Evolutionary conservation across 2,113 vertebrate genomes (phyloP).

Genomic region (Ciconia boyciana): DNA sequence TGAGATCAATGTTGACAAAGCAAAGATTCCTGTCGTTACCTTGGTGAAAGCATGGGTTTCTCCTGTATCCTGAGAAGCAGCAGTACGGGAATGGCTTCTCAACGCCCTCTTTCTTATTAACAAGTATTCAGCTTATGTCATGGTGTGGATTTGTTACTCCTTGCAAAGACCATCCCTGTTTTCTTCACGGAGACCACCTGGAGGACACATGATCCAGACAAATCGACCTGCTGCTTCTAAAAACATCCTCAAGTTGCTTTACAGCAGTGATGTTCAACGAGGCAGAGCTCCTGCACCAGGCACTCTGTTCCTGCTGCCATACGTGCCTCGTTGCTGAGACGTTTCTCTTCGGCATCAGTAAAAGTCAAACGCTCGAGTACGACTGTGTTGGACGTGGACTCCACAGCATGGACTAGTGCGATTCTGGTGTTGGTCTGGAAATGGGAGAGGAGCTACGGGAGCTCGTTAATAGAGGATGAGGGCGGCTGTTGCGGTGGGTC

Average conservation of each 20-base stretch:
- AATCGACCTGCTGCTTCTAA: neutral
- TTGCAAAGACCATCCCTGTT: neutral
- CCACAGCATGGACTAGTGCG: fast-evolving
- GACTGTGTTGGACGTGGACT: neutral
- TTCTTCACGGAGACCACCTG: neutral
- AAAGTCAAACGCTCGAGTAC: neutral
- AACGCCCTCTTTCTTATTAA: neutral
- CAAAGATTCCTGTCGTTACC: neutral
- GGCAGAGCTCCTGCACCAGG: neutral
- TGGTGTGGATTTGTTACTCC: neutral
- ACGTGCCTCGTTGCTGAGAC: fast-evolving
- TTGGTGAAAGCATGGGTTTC: neutral
- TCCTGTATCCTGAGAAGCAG: neutral
- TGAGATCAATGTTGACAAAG: neutral
- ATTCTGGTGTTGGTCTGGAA: neutral
- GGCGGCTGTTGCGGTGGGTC: neutral
- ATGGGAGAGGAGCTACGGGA: fast-evolving
- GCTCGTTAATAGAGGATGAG: neutral
- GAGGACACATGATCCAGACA: neutral
- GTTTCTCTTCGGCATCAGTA: neutral
- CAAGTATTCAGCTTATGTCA: neutral
- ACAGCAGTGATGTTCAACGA: neutral
- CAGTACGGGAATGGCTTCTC: neutral
- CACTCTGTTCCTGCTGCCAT: neutral
- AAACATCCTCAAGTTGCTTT: neutral